phyloP scores from a whole-genome alignment of 2,888 invertebrate species.

The Drosophila glabriapex region DNA sequence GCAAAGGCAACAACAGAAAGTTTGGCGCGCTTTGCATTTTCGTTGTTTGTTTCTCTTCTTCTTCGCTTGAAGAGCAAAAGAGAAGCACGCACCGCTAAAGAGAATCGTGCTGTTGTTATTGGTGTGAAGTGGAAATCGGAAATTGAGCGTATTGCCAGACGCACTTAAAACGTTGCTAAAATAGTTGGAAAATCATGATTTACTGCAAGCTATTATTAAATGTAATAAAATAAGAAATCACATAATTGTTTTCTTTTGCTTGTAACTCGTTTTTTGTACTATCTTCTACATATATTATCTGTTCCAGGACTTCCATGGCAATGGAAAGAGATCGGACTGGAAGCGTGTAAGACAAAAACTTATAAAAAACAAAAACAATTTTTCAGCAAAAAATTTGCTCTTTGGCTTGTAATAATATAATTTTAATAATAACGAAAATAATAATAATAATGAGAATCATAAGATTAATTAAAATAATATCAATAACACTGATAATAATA shows the following conservation, averaged over 20 bases:
- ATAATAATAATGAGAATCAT: not conserved
- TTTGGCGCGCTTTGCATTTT: constrained; percentile 69
- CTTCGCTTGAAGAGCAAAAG: constrained; percentile 40
- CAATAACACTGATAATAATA: not conserved
- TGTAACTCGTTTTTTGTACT: not conserved
- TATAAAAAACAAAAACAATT: not conserved
- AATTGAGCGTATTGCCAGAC: not conserved
- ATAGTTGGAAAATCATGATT: not conserved
- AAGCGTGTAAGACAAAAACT: not conserved
- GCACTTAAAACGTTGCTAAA: not conserved
- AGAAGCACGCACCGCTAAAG: constrained; percentile 20
- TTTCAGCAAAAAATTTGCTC: not conserved
- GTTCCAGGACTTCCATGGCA: not conserved
- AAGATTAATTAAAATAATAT: not conserved
- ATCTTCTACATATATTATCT: not conserved
- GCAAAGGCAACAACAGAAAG: constrained; percentile 52
- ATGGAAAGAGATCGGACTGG: not conserved
- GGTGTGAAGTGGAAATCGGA: not conserved
- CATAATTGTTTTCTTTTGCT: not conserved
- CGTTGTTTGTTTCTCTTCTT: constrained; percentile 50
- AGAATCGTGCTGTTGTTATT: constrained; percentile 18
- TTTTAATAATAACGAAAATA: not conserved
- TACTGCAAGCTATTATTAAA: not conserved
- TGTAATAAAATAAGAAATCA: not conserved
- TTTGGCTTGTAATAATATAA: not conserved